Conservation (phyloP, 2,888 invertebrate genomes). For the Watsonalla cultraria region DNA sequence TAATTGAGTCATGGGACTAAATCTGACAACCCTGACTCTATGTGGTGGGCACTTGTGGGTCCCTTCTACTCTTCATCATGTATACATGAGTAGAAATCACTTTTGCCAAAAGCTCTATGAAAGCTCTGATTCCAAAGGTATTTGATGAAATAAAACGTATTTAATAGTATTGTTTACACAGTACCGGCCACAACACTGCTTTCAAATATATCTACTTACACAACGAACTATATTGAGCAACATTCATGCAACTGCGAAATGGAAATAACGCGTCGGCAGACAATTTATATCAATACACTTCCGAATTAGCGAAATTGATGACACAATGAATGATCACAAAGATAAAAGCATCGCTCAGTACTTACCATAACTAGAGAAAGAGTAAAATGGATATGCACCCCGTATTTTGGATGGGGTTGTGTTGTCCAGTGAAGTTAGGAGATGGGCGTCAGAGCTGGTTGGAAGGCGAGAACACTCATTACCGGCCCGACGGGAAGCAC, state of each 20-base stretch:
- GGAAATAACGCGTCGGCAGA: background rate
- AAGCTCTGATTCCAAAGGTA: no score
- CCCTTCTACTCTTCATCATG: no score
- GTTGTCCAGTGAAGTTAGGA: background rate
- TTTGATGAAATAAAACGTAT: background rate
- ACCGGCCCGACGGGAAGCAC: no score
- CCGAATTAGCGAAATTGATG: background rate
- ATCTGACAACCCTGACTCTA: no score
- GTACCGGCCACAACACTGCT: background rate
- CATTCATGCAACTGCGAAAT: background rate
- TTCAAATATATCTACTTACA: background rate
- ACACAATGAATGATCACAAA: background rate
- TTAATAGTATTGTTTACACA: background rate
- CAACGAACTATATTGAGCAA: background rate
- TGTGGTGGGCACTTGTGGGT: no score
- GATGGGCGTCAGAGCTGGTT: background rate
- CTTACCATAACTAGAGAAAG: background rate
- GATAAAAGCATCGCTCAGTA: background rate
- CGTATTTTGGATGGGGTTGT: no score
- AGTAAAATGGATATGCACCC: no score
- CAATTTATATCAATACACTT: background rate
- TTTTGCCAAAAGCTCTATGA: no score
- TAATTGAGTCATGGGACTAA: no score
- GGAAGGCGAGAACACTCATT: no score
- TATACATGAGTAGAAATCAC: no score